These are phyloP conservation scores for Nephrotoma flavescens DNA, from an alignment of 2,888 invertebrate genomes.

Conservation along the genomic window DNA sequence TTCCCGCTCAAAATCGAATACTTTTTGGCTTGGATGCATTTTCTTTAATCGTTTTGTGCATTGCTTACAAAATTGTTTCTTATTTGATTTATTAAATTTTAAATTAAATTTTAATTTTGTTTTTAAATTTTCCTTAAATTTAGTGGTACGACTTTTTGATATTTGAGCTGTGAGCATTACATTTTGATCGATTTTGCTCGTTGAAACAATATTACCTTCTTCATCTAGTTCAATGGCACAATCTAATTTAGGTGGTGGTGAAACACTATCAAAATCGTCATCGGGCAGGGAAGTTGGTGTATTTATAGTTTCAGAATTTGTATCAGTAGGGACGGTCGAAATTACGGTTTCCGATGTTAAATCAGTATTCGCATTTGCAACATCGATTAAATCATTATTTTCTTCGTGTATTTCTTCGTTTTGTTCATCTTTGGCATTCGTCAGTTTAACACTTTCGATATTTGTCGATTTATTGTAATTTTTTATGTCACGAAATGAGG, in stretches of 20 bases:
- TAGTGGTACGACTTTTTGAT: neutral
- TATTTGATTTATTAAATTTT: constrained; percentile 18
- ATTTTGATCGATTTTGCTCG: neutral
- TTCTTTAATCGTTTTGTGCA: constrained; percentile 26
- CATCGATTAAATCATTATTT: neutral
- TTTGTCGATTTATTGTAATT: neutral
- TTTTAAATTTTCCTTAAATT: constrained; percentile 3
- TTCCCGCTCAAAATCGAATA: constrained; percentile 28
- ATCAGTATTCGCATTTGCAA: neutral
- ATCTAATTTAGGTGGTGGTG: neutral
- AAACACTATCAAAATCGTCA: neutral
- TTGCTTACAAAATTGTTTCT: constrained; percentile 23
- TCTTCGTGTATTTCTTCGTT: neutral
- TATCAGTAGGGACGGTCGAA: neutral
- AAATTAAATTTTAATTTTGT: constrained; percentile 6
- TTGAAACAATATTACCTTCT: neutral
- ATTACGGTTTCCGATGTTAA: neutral
- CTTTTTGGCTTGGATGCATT: constrained; percentile 27
- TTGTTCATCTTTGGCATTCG: neutral
- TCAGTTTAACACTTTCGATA: neutral
- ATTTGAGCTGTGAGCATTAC: neutral
- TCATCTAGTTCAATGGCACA: neutral
- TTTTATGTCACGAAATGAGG: neutral
- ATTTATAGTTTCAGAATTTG: neutral
- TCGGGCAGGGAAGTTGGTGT: neutral